Base-by-base conservation (phyloP, 2,888 invertebrate genomes). In the Agapetus fuscipes region DNA sequence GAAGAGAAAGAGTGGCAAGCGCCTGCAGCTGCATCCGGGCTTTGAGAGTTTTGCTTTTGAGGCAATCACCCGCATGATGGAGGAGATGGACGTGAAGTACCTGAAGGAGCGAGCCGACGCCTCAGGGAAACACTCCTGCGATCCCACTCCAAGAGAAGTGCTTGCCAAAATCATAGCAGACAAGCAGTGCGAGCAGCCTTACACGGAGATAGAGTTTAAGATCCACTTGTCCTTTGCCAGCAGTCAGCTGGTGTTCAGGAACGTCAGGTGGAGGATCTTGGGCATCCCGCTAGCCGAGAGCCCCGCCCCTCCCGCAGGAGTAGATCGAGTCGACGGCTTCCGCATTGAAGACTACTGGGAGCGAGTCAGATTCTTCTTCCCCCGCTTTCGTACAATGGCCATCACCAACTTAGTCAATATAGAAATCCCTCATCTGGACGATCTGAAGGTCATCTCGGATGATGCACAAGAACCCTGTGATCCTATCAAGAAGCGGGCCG, bases 391-490 rank as follows among this genome's bases (percentile, higher is more conserved):
- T 4, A 13, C 24, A 1, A 30, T 35, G 29, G 39, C 44, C 5
- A 27, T 45, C 15, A 5, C 28, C 28, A 28, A 4, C 6, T 9
- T 20, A 4, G 5, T 6, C 20, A 20, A 20, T 9, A 20, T 20
- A 4, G 20, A 20, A 9, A 20, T 6, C 9, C 9, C 9, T 9
- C 5, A 4, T 6, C 20, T 6, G 13, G n/a, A 42, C 1, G 52
- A 53, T 12, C 50, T 47, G 0, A 46, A 54, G 1, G 30, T 49
- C 0, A 54, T 16, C 16, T n/a, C 20, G 9, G 2, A n/a, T n/a
- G 9, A 54, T 12, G 37, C 51, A 0, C 6, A 10, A n/a, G 39
- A 48, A 1, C 33, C 13, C 5, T 35, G 28, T 3, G 35, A 39
- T 11, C 32, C 31, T 2, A 17, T 30, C 11, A 43, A 39, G 30